Percentiles rank a stretch among this genome's conserved stretches.
Evolutionary conservation across 2,113 vertebrate species (phyloP).

Genomic region (Oenanthe melanoleuca): DNA sequence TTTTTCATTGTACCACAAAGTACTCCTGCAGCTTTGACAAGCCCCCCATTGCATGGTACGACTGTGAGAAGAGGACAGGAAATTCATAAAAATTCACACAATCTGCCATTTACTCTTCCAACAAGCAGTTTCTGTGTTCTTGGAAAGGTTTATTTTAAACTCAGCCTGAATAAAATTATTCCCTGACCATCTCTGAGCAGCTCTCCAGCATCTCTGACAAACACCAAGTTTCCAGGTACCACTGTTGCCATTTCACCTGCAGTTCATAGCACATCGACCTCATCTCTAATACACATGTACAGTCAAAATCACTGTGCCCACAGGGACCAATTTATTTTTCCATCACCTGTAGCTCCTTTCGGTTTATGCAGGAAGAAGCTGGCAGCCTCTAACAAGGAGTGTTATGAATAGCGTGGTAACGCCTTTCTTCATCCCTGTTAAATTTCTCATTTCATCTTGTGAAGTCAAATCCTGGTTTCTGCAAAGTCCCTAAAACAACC

Average conservation of each 20-base stretch:
- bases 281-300: constrained; percentile 43
- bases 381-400: constrained; percentile 44
- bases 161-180: constrained; percentile 19
- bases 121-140: constrained; percentile 25
- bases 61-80: background rate
- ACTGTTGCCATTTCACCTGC: constrained; percentile 4
- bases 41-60: background rate
- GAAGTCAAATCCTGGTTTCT: constrained; percentile 50
- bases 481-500: constrained; percentile 48
- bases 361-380: constrained; percentile 52
- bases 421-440: constrained; percentile 50
- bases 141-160: constrained; percentile 40
- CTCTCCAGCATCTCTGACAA: background rate
- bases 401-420: constrained; percentile 53
- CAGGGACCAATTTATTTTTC: constrained; percentile 79
- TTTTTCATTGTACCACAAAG: background rate
- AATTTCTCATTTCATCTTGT: constrained; percentile 53
- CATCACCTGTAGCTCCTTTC: constrained; percentile 73
- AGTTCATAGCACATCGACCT: constrained; percentile 28
- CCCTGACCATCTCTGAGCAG: constrained; percentile 5
- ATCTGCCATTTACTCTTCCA: constrained; percentile 49
- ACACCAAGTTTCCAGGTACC: background rate
- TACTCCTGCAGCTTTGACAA: background rate
- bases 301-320: constrained; percentile 49
- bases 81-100: constrained; percentile 9